Base-by-base conservation (phyloP, 2,113 vertebrate genomes). In the Anguilla japonica region DNA sequence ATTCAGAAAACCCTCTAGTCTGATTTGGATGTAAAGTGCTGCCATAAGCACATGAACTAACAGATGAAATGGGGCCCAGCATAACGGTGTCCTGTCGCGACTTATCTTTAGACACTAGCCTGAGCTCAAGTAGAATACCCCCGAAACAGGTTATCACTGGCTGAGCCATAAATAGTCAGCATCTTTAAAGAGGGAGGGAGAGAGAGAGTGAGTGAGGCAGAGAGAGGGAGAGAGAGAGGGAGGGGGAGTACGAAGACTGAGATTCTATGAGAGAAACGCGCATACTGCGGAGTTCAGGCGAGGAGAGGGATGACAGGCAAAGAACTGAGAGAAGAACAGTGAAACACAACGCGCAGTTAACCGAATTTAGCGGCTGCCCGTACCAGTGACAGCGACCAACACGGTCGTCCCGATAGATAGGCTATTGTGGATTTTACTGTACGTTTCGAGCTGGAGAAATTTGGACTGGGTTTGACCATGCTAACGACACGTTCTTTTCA, bases 271-370 rank as follows among this genome's bases (percentile, higher is more conserved):
- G 41, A 81, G 81, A 83, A 63, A 87, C 67, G 46, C 82, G 82
- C 86, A 83, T 67, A 83, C 86, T 87, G 86, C 86, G 71, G 86
- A 83, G 86, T 83, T 87, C 86, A 83, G 86, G 63, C 86, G 67
- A 87, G 86, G 81, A 83, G 82, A 83, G 82, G 46, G 39, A 53
- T 82, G 39, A 26, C 67, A 75, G 75, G 34, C 67, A 34, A 50
- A 53, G 41, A 56, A 34, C 67, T 11, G 20, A 78, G 79, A 81
- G 79, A 41, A 81, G 79, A 41, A 67, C 63, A 67, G 22, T 67
- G 79, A 86, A 79, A 67, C 2, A 20, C 46, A 82, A 9, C 60
- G 60, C 85, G n/a, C 80, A 75, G 71, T 60, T 80, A 86, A 71
- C 80, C 60, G 20, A 29, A n/a, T 26, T 22, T 4, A 16, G 41